phyloP scores from a whole-genome alignment of 2,113 vertebrate species.

The Chloebia gouldiae region DNA sequence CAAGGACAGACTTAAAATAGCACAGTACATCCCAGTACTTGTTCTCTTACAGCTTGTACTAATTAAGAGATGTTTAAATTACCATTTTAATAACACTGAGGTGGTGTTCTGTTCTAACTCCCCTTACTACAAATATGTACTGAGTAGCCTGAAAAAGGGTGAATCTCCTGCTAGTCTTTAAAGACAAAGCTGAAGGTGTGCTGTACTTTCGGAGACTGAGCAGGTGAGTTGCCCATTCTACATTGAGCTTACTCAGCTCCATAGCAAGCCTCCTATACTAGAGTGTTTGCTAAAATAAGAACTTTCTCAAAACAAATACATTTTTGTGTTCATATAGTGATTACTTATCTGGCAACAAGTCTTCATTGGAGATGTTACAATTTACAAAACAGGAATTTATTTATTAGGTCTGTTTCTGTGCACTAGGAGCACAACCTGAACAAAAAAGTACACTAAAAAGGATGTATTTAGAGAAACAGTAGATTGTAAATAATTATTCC shows the following conservation, averaged over 20 bases:
- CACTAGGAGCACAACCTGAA: neutral
- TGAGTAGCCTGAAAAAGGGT: neutral
- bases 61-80: neutral
- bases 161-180: neutral
- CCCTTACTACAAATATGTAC: neutral
- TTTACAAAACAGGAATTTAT: neutral
- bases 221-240: neutral
- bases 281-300: neutral
- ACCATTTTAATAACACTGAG: neutral
- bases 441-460: neutral
- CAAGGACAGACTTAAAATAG: conserved; percentile 14
- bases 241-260: neutral
- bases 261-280: neutral
- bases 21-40: neutral
- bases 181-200: neutral
- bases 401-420: neutral
- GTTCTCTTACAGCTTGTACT: neutral
- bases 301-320: neutral
- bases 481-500: neutral
- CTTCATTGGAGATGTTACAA: neutral
- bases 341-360: neutral
- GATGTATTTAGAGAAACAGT: neutral
- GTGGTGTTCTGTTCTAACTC: neutral
- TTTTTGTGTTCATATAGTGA: neutral
- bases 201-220: neutral